phyloP scores from a whole-genome alignment of 2,113 vertebrate genomes.

The Sterrhoptilus dennistouni region DNA sequence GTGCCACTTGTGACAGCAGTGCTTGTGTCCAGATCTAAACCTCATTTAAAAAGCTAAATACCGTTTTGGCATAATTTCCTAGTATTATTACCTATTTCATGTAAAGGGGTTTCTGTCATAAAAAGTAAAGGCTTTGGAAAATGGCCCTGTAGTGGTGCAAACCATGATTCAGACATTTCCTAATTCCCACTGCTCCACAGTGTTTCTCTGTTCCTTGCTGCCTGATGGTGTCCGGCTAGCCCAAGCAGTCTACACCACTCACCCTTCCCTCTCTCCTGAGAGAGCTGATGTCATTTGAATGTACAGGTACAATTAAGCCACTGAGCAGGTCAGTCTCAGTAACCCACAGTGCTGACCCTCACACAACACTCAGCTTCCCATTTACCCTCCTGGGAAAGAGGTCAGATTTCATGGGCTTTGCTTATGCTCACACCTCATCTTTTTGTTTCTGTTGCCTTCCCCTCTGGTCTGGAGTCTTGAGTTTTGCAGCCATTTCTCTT shows the following conservation, averaged over 20 bases:
- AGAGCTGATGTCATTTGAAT: neutral
- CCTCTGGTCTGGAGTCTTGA: neutral
- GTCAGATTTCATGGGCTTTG: neutral
- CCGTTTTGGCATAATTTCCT: neutral
- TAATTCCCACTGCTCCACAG: neutral
- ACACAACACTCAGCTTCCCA: neutral
- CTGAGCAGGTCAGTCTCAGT: neutral
- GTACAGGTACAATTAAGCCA: neutral
- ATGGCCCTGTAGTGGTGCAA: neutral
- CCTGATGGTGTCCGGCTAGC: neutral
- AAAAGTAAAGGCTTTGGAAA: neutral
- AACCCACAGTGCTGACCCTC: neutral
- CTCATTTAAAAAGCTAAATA: neutral
- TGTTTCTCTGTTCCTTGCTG: neutral
- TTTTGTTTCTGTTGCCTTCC: neutral
- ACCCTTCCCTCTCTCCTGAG: neutral
- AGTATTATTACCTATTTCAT: neutral
- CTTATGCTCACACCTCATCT: neutral
- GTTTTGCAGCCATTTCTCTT: neutral
- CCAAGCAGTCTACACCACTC: neutral
- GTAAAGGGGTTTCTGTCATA: neutral
- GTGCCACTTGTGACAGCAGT: neutral
- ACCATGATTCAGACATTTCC: neutral
- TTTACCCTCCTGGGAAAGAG: neutral
- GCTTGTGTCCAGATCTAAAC: neutral